Percentiles rank a stretch among this genome's conserved stretches.
Conservation (phyloP, 23 tunicate genomes). For the Trididemnum miniatum region DNA sequence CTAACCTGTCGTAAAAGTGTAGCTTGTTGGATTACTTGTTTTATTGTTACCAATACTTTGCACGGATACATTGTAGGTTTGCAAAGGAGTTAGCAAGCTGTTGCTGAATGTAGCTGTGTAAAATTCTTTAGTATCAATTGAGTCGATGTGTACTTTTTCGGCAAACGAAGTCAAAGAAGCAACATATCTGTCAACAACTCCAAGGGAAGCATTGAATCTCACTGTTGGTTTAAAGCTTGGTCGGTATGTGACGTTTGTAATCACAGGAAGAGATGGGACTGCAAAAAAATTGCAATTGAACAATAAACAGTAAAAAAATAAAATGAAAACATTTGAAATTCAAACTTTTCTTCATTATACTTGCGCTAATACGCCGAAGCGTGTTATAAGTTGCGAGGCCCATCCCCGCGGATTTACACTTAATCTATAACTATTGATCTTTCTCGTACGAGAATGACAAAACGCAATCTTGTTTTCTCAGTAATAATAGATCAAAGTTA, state of each 20-base stretch:
- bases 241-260: neutral
- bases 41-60: neutral
- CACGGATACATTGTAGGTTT: neutral
- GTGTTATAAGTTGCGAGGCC: too few relatives aligned
- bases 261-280: neutral
- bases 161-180: constrained; percentile 17
- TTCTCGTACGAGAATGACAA: too few relatives aligned
- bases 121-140: neutral
- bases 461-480: too few relatives aligned
- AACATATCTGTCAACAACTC: constrained; percentile 38
- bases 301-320: too few relatives aligned
- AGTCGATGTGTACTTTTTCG: neutral
- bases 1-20: neutral
- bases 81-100: neutral
- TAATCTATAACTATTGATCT: too few relatives aligned
- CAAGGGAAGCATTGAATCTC: constrained; percentile 23
- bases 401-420: too few relatives aligned
- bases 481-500: too few relatives aligned
- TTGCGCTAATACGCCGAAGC: too few relatives aligned
- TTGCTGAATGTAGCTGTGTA: neutral
- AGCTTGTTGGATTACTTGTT: neutral
- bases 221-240: neutral
- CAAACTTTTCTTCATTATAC: too few relatives aligned
- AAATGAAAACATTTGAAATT: too few relatives aligned
- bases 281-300: too few relatives aligned